Percentiles rank a stretch among this genome's conserved stretches.
These are phyloP conservation scores for Ochotona curzoniae DNA, from an alignment of 2,113 vertebrate species.

Conservation along the genomic window DNA sequence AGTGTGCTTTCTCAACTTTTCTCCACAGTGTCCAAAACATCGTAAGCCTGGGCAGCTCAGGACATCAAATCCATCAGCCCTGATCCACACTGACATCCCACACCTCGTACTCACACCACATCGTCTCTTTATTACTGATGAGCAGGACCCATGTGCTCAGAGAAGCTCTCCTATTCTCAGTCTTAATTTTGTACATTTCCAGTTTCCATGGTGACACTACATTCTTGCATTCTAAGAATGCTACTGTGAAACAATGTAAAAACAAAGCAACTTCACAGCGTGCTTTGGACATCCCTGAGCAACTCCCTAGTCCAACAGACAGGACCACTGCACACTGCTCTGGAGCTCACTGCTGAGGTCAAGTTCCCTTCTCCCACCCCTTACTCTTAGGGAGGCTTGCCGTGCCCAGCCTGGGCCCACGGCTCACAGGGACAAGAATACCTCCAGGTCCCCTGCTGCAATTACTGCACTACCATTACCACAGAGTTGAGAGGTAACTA, in stretches of 20 bases:
- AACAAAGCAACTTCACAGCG: constrained; percentile 75
- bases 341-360: constrained; percentile 71
- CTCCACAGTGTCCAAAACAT: background rate
- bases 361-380: constrained; percentile 44
- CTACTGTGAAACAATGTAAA: constrained; percentile 80
- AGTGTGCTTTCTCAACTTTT: background rate
- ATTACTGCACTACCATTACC: constrained; percentile 75
- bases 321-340: background rate
- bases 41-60: constrained; percentile 23
- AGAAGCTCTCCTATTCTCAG: constrained; percentile 67
- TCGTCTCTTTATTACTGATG: constrained; percentile 67
- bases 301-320: constrained; percentile 33
- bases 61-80: constrained; percentile 7
- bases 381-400: background rate
- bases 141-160: constrained; percentile 13
- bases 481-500: constrained; percentile 83
- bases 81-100: background rate
- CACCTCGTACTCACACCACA: constrained; percentile 4
- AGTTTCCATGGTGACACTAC: constrained; percentile 86
- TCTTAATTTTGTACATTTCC: constrained; percentile 79
- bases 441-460: constrained; percentile 67
- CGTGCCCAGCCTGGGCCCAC: constrained; percentile 47
- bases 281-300: constrained; percentile 60
- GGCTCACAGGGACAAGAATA: constrained; percentile 60
- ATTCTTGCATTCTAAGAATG: constrained; percentile 75